Evolutionary conservation across 2,113 vertebrate genomes (phyloP), one percentile per base, ranked within the genome.

Genomic region (Oenanthe oenanthe): DNA sequence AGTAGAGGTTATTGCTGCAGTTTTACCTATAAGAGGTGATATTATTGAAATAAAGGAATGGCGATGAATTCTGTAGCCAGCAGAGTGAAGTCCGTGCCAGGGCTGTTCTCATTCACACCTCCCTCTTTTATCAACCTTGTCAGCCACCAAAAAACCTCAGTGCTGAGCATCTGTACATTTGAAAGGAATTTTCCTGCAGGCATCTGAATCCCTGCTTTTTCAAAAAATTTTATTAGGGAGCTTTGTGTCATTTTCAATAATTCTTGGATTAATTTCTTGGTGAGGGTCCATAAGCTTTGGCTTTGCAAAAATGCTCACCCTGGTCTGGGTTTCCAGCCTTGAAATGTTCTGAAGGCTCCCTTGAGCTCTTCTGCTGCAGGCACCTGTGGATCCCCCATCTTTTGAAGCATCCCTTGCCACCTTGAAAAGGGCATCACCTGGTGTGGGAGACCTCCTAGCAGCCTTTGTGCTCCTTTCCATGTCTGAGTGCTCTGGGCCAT

Each of bases 11-110:
- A 96, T 97, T 83, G 88, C 96, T 83, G 96, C 85, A 95, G 88
- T 93, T 97, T 95, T 97, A 97, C 93, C 96, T 97, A 26, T 72
- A 85, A 88, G 93, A 96, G 95, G 94, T 97, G 96, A 95, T 95
- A 89, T 95, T 94, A 96, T 88, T 96, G 97, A 95, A 97, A 93
- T 73, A 94, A 89, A 95, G 89, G 72, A 43, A 68, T 0, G 3
- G n/a, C 13, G 1, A 76, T 89, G 86, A 84, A 71, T 94, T 90
- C 80, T 57, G 47, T 34, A 78, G 90, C 93, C 47, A 58, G 85
- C 63, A 80, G 54, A 96, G 72, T 0, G 0, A 53, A 68, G 42
- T 65, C 58, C 73, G 50, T 70, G 56, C 81, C 0, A 6, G 67
- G 89, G 65, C 77, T 82, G 71, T 87, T 85, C 82, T 88, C 77